Base-by-base conservation (phyloP, 2,113 vertebrate genomes). In the Tinamus guttatus region DNA sequence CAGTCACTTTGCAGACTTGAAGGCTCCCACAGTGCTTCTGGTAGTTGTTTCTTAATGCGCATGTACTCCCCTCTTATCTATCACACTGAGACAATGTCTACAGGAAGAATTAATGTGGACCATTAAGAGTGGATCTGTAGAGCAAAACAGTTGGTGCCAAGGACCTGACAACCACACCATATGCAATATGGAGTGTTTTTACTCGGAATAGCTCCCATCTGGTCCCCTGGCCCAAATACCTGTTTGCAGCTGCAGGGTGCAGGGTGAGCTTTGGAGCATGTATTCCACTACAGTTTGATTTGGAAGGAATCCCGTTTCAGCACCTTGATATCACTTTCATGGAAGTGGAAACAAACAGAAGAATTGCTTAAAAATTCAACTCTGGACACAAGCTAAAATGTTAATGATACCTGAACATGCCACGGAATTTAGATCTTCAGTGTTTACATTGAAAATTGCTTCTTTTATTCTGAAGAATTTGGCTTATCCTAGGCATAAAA, bases 1-100 rank as follows among this genome's bases (percentile, higher is more conserved):
- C 83, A 89, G 86, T 94, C 80, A 94, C 74, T 88, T 2, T 24
- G 13, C 41, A 89, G 77, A 89, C 69, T 63, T 81, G 6, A 93
- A 90, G 73, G 38, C 38, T 94, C 38, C n/a, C 45, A 34, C 64
- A 49, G 30, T 60, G 62, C 6, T 87, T 69, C 67, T 69, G 21
- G 54, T 43, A 64, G 77, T 3, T 52, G 34, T n/a, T 81, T 82
- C 81, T 69, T 65, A 74, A 70, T 59, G 43, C 59, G 28, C n/a
- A 1, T 80, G 12, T 24, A 28, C 20, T 77, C 7, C 51, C 22
- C 36, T 92, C 56, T 87, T 82, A 85, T 65, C 70, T 67, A 41
- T 70, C 76, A 67, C 45, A 65, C 18, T 11, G 63, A 87, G n/a
- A 49, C 51, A 67, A 36, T 2, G 1, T 74, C 76, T 83, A 56